Evolutionary conservation across 2,888 invertebrate species (phyloP).

Genomic region (Drosophila koepferae): DNA sequence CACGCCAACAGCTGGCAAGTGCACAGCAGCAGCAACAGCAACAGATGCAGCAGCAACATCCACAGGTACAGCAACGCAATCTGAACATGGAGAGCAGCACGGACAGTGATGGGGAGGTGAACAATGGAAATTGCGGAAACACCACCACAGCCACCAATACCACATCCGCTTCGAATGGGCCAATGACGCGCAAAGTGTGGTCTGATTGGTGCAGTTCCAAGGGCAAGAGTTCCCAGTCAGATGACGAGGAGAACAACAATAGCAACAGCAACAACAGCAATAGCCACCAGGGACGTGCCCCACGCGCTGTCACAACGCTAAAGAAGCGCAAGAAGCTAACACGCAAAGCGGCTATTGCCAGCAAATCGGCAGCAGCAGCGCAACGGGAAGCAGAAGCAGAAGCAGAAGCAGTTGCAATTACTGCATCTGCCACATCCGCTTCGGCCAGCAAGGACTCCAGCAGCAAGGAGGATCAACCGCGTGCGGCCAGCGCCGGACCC

Average conservation of each 20-base stretch:
- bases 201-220: slow-evolving; percentile 89
- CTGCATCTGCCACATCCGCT: slow-evolving; percentile 75
- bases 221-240: slow-evolving; percentile 88
- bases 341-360: slow-evolving; percentile 84
- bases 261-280: slow-evolving; percentile 77
- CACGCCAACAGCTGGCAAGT: slow-evolving; percentile 69
- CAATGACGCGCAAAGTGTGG: slow-evolving; percentile 91
- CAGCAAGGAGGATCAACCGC: slow-evolving; percentile 84
- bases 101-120: slow-evolving; percentile 80
- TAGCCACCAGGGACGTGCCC: slow-evolving; percentile 67
- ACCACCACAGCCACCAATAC: slow-evolving; percentile 60
- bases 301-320: slow-evolving; percentile 69
- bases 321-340: slow-evolving; percentile 85
- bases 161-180: slow-evolving; percentile 80
- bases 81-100: slow-evolving; percentile 82
- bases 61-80: slow-evolving; percentile 62
- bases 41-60: slow-evolving; percentile 59
- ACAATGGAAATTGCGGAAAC: slow-evolving; percentile 69
- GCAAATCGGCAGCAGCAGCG: slow-evolving; percentile 83
- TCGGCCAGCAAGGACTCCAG: slow-evolving; percentile 77
- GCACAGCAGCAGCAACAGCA: slow-evolving; percentile 64
- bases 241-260: slow-evolving; percentile 87
- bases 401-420: slow-evolving; percentile 84
- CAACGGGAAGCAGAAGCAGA: slow-evolving; percentile 83
- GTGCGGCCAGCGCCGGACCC: slow-evolving; percentile 65